phyloP scores from a whole-genome alignment of 2,888 invertebrate species.

The Uropetala carovei region DNA sequence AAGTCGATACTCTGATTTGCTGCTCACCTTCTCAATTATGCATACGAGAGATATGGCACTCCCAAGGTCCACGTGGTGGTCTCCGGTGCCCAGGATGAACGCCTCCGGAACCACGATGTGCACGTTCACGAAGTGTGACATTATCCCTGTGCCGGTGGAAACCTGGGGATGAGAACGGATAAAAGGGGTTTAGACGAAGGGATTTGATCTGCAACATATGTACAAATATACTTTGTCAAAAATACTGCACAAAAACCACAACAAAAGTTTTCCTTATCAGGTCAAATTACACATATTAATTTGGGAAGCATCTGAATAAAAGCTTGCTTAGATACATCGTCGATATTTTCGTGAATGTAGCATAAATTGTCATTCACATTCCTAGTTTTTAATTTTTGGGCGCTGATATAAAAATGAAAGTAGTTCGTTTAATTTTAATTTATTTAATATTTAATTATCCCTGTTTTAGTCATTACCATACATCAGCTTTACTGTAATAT shows the following conservation, averaged over 20 bases:
- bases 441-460: too few species aligned
- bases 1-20: background rate
- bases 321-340: background rate
- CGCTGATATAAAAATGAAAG: background rate
- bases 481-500: too few species aligned
- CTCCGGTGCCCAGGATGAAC: constrained; percentile 74
- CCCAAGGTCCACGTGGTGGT: constrained; percentile 75
- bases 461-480: too few species aligned
- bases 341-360: background rate
- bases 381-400: background rate
- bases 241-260: too few species aligned
- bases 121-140: constrained; percentile 74
- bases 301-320: too few species aligned
- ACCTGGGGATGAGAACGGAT: constrained; percentile 71
- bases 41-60: constrained; percentile 75
- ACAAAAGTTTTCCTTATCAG: too few species aligned
- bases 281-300: too few species aligned
- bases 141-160: constrained; percentile 74
- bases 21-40: constrained; percentile 74
- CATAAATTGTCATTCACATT: background rate
- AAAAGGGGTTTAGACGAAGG: too few species aligned
- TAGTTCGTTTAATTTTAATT: too few species aligned
- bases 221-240: too few species aligned
- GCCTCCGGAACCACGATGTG: constrained; percentile 74
- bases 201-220: too few species aligned